Evolutionary conservation across 2,888 invertebrate genomes (phyloP), one percentile per base, ranked within the genome.

Genomic region (Lithophane socia): DNA sequence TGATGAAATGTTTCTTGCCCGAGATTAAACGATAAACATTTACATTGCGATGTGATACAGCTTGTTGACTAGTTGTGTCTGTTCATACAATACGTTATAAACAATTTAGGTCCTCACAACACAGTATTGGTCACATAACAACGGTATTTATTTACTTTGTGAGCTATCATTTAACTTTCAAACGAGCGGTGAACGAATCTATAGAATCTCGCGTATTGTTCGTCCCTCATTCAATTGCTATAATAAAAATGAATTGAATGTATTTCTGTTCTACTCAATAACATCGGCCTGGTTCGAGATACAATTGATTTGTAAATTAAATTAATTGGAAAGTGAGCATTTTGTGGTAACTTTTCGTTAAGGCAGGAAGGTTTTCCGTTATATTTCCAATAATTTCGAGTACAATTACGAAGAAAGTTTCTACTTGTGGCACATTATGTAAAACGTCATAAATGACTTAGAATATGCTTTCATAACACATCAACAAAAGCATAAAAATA

Each of bases 271-370:
- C 68, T 61, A 47, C 13, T 72, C 61, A 72, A 52, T 60, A 56
- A 52, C 13, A 3, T 21, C 16, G 47, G 58, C 61, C 21, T 60
- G 42, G 63, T 8, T 76, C 49, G 42, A n/a, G 12, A n/a, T 63
- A 66, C 82, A 76, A 77, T 76, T 77, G 63, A 82, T 83, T 85
- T 69, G 67, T 71, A 82, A 82, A 83, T 69, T 44, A 69, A 85
- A 76, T 82, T 73, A 65, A 85, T 83, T 85, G 68, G 47, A 58
- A 66, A 71, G n/a, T n/a, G 54, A 73, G 44, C 56, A 54, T 68
- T 75, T 63, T 66, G 37, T 70, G 58, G 8, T 47, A 58, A 68
- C 21, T 37, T 78, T 64, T 21, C 29, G 52, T 67, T 37, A 49
- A 44, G 29, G 18, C 8, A 9, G 47, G 18, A n/a, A 47, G 37